Base-by-base conservation (phyloP, 2,113 vertebrate species). In the Lophochroa leadbeateri region DNA sequence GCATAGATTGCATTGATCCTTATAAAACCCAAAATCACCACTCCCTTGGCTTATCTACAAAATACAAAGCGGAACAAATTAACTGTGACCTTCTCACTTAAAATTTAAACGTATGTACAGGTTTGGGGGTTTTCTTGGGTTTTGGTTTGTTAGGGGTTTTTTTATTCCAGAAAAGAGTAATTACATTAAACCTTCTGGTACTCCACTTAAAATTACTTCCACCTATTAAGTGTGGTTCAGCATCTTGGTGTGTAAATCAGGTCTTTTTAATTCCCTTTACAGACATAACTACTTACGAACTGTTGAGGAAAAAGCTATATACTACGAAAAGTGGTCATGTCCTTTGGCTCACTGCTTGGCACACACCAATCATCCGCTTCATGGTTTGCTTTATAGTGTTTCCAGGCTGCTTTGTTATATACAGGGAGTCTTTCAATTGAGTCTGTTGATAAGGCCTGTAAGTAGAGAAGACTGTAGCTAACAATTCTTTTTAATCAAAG, bases 351-450 rank as follows among this genome's bases (percentile, higher is more conserved):
- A 68, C 98, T 99, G 98, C 99, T 99, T 35, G 99, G 99, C 53
- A 99, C 97, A 3, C 99, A 99, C 99, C 99, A 99, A 77, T 99
- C 99, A 18, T 99, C 99, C 0, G 99, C 99, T 97, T 99, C 99
- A 0, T 99, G 99, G 82, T 98, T 99, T 44, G 97, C 98, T 94
- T 99, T 99, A 96, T 99, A 99, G 95, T 99, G 99, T 96, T 99
- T 99, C 99, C 99, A 99, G 29, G 98, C 99, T 9, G 99, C 99
- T 97, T 99, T 99, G 98, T 99, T 99, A 97, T 99, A 99, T 13
- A 99, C 99, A 0, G 99, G 99, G 24, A 99, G 99, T 91, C 99
- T 98, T 97, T 99, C 99, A 39, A 99, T 95, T 11, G 99, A 99
- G 90, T 99, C 99, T 21, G 99, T 99, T 82, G 99, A 99, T 90